Base-by-base conservation (phyloP, 2,888 invertebrate genomes). In the Zygogramma bicolorata region DNA sequence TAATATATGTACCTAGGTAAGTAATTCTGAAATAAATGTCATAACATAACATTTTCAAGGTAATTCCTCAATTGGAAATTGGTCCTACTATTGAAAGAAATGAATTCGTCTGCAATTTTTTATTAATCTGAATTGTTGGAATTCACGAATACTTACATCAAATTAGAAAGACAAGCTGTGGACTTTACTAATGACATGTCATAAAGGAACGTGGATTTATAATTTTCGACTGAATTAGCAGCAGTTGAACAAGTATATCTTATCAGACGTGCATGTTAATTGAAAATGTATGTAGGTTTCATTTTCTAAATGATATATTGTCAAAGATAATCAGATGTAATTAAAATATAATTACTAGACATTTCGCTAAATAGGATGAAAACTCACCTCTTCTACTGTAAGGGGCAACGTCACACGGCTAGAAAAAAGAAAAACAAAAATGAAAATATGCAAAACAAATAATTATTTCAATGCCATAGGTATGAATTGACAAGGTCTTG, bases 331-430 rank as follows among this genome's bases (percentile, higher is more conserved):
- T 34, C 18, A 59, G n/a, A 6, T 61, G 53, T 53, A 42, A 66
- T 66, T 69, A 70, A 71, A 60, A 25, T 46, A 57, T 65, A 68
- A 59, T 58, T 40, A 49, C 65, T 40, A n/a, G 8, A 34, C 67
- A 60, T 27, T 58, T 57, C 60, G 53, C 58, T 58, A 18, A 71
- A 73, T 65, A 66, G 46, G 71, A 80, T 79, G 73, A 82, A 66
- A 75, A 89, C 94, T 91, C 90, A 97, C 97, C 95, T 98, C 97
- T 90, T 98, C 97, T 82, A 98, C 97, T 84, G 97, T 96, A 88
- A 98, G 92, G 86, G 97, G 97, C 88, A 98, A 92, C 88, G 96
- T 94, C 85, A 98, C 95, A 86, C 98, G 97, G 91, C 97, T 97
- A 92, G 86, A 92, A 92, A 83, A 81, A 81, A 83, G 87, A 88